Base-by-base conservation (phyloP, 2,797 vertebrate species). In the Betta splendens region DNA sequence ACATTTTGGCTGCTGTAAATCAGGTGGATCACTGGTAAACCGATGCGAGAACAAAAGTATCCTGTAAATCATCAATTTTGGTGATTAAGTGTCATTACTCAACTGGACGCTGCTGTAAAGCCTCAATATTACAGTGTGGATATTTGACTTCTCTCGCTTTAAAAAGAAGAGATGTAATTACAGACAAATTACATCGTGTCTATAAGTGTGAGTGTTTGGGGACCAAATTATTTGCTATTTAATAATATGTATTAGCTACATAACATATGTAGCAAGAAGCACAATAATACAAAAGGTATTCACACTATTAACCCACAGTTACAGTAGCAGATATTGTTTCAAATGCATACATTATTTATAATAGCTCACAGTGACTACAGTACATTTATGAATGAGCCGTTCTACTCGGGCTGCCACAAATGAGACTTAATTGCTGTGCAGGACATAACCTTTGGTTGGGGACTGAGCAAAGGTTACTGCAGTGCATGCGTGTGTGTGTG, bases 321-420 rank as follows among this genome's bases (percentile, higher is more conserved):
- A 16, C 18, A 54, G 33, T 10, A 21, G 6, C 1, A 33, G 28
- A 26, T 26, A 1, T 1, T 11, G 35, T 55, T 35, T 17, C 9
- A 16, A 23, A 23, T 13, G 29, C n/a, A 10, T 21, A 40, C 6
- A 50, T 67, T 60, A 62, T 75, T 80, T 60, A 64, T 56, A 26
- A 55, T 25, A 39, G 32, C 60, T 66, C 55, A 56, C 52, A 62
- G 64, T n/a, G 5, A 31, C 36, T 28, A 18, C 53, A 64, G 74
- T 28, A 18, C 0, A 83, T 84, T 67, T 73, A 80, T 81, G 72
- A 84, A 81, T 81, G 63, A 77, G 65, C 50, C 52, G 61, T 79
- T 85, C 60, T 51, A 42, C 65, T 70, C 67, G 68, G 77, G 69
- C 73, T 75, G 50, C 44, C 45, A 48, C 61, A 73, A 67, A 55